phyloP scores from a whole-genome alignment of 2,888 invertebrate genomes.

The Apotomis turbidana region DNA sequence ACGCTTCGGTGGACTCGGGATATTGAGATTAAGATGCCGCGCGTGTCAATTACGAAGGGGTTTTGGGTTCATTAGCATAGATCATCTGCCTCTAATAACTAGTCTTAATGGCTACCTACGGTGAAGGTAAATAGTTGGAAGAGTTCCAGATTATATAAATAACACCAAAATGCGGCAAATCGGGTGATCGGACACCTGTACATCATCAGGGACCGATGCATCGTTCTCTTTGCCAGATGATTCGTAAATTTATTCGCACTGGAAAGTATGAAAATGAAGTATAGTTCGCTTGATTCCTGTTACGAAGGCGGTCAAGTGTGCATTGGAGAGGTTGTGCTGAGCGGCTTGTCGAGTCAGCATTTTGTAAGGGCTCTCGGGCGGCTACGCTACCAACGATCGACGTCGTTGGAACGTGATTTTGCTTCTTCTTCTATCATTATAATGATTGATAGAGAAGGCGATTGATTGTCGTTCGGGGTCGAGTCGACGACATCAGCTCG shows the following conservation, averaged over 20 bases:
- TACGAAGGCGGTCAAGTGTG: slow-evolving; percentile 78
- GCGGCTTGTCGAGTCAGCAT: slow-evolving; percentile 66
- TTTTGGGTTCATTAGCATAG: slow-evolving; percentile 40
- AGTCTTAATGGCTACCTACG: slow-evolving; percentile 35
- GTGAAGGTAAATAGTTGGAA: slow-evolving; percentile 35
- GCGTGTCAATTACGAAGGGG: slow-evolving; percentile 52
- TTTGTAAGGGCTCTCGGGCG: slow-evolving; percentile 64
- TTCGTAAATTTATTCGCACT: slow-evolving; percentile 13
- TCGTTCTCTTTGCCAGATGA: slow-evolving; percentile 26
- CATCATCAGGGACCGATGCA: slow-evolving; percentile 29
- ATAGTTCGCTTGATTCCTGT: slow-evolving; percentile 66
- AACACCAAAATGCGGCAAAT: slow-evolving; percentile 26
- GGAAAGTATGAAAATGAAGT: slow-evolving; percentile 56
- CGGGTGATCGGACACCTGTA: slow-evolving; percentile 26
- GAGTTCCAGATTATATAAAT: slow-evolving; percentile 37
- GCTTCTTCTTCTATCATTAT: slow-evolving; percentile 69
- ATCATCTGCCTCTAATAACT: slow-evolving; percentile 40
- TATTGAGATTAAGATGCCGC: slow-evolving; percentile 60
- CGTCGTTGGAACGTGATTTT: slow-evolving; percentile 56
- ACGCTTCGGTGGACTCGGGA: slow-evolving; percentile 46
- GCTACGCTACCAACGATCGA: slow-evolving; percentile 59
- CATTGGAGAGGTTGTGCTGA: slow-evolving; percentile 64
- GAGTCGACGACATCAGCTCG: slow-evolving; percentile 51
- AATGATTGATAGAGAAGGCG: slow-evolving; percentile 65
- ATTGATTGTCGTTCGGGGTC: slow-evolving; percentile 59